Evolutionary conservation across 2,888 invertebrate species (phyloP).

Genomic region (Lepas anatifera): DNA sequence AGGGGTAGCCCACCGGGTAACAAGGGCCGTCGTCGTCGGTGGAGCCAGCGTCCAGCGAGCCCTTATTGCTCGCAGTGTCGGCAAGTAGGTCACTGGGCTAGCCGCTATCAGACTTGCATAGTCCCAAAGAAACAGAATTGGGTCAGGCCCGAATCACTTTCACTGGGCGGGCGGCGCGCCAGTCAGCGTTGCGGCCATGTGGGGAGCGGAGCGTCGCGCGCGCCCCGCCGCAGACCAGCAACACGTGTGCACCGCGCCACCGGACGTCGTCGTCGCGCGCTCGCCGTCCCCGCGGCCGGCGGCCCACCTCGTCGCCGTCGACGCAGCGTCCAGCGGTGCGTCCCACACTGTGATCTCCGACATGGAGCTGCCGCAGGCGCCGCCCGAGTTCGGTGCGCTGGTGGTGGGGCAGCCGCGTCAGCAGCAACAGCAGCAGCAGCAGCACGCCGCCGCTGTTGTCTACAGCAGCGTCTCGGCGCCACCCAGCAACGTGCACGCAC

Average conservation of each 20-base stretch:
- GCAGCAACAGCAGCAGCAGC: conserved; percentile 17
- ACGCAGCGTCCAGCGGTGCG: no score
- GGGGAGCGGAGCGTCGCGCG: background rate
- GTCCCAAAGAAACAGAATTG: background rate
- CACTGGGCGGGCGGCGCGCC: background rate
- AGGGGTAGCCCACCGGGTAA: background rate
- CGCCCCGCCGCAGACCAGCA: no score
- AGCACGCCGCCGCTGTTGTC: background rate
- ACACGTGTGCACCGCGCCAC: background rate
- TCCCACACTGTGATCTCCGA: background rate
- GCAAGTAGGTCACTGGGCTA: conserved; percentile 6
- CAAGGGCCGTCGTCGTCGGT: background rate
- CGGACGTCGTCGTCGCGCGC: background rate
- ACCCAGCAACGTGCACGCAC: background rate
- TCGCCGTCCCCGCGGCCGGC: background rate
- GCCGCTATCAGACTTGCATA: conserved; percentile 1
- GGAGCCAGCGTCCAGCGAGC: background rate
- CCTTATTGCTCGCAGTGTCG: background rate
- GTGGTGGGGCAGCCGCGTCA: conserved; percentile 5
- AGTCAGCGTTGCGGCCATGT: background rate
- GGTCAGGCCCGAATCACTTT: background rate
- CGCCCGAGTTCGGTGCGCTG: background rate
- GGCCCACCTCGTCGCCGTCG: no score
- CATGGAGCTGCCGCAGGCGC: background rate
- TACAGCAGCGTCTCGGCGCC: background rate